A percentile compares a stretch with the other conserved stretches of the same genome.
Evolutionary conservation across 1,140 invertebrate species (phyloP).

Genomic region (Drosophila pseudoananassae): DNA sequence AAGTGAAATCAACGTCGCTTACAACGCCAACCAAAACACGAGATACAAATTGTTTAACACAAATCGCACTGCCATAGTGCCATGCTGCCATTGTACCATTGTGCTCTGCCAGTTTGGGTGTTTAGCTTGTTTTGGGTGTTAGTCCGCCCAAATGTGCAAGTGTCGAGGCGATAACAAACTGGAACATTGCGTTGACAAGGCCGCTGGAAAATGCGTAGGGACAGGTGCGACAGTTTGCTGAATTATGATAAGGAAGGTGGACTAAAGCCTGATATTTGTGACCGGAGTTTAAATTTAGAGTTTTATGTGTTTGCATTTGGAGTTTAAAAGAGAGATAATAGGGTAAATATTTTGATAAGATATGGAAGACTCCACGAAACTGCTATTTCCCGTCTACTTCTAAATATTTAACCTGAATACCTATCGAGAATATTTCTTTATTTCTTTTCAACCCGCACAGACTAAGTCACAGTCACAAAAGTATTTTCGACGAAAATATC

Average conservation of each 20-base stretch:
- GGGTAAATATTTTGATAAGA: too few species aligned
- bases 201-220: conserved; percentile 12
- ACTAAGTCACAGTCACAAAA: too few species aligned
- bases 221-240: conserved; percentile 31
- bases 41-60: conserved; percentile 78
- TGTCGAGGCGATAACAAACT: conserved; percentile 48
- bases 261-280: conserved; percentile 2
- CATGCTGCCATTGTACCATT: conserved; percentile 24
- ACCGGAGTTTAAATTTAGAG: too few species aligned
- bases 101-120: conserved; percentile 27
- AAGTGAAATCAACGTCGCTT: conserved; percentile 72
- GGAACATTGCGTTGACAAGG: conserved; percentile 29
- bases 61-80: conserved; percentile 49
- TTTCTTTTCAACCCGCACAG: too few species aligned
- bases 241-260: conserved; percentile 37
- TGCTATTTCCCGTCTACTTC: too few species aligned
- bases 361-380: too few species aligned
- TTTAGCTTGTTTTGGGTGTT: conserved; percentile 14
- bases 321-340: too few species aligned
- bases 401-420: too few species aligned
- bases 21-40: conserved; percentile 68
- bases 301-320: too few species aligned
- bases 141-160: conserved; percentile 32
- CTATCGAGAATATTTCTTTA: too few species aligned
- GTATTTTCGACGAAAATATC: too few species aligned